Evolutionary conservation across 1,140 invertebrate species (phyloP).

Genomic region (Antheraea pernyi): DNA sequence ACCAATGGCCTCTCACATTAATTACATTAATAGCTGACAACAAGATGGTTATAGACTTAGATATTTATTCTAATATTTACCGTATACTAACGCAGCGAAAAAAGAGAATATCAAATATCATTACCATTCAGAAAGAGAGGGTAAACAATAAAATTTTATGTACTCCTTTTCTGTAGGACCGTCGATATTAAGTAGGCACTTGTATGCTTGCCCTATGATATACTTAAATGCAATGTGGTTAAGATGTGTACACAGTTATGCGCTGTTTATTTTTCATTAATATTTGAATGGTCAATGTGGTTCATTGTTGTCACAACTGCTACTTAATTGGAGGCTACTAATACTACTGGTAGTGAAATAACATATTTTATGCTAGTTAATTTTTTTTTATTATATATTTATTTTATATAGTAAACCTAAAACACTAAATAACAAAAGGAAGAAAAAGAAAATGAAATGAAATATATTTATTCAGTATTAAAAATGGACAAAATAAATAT

Average conservation of each 20-base stretch:
- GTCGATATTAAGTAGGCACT: background rate
- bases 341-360: no score
- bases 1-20: no score
- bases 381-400: no score
- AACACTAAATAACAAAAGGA: no score
- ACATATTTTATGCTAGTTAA: no score
- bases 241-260: background rate
- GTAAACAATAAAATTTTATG: constrained; percentile 15
- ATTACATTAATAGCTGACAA: background rate
- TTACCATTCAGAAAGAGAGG: constrained; percentile 11
- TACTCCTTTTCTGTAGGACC: constrained; percentile 4
- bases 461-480: no score
- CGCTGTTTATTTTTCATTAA: background rate
- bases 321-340: no score
- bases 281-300: background rate
- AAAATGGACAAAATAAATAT: no score
- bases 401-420: no score
- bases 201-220: constrained; percentile 5
- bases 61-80: background rate
- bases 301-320: no score
- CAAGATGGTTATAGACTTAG: background rate
- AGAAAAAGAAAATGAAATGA: no score
- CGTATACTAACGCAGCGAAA: background rate
- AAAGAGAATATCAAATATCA: background rate
- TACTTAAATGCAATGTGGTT: constrained; percentile 11